Percentiles rank a stretch among this genome's conserved stretches.
phyloP scores from a whole-genome alignment of 2,888 invertebrate genomes.

The Hirtodrosophila histrioides region DNA sequence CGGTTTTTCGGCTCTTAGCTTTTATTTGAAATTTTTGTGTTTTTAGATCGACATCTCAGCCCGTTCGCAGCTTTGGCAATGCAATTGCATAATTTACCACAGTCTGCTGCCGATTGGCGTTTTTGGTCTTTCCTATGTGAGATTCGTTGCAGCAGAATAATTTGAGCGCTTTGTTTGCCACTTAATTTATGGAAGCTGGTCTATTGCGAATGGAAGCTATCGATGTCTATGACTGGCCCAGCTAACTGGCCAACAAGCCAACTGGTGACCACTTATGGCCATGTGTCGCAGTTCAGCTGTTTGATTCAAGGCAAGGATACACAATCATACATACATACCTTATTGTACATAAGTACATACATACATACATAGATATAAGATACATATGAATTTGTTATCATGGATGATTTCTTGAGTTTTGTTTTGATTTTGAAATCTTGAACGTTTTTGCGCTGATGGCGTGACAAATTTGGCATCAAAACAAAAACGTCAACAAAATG shows the following conservation, averaged over 20 bases:
- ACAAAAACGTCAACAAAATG: constrained; percentile 27
- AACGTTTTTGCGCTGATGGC: constrained; percentile 58
- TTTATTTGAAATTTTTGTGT: constrained; percentile 22
- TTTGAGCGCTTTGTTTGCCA: constrained; percentile 62
- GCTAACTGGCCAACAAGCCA: constrained; percentile 18
- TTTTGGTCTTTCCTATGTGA: constrained; percentile 44
- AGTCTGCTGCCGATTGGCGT: constrained; percentile 7
- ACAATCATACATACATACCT: constrained; percentile 3
- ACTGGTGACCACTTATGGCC: constrained; percentile 22
- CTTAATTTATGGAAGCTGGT: constrained; percentile 52
- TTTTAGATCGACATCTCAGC: constrained; percentile 26
- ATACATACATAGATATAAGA: no score
- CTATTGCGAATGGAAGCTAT: constrained; percentile 18
- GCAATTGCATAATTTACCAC: constrained; percentile 59
- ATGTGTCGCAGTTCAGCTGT: constrained; percentile 24
- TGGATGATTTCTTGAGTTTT: constrained; percentile 36
- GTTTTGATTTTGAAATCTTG: constrained; percentile 64
- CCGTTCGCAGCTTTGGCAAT: constrained; percentile 51
- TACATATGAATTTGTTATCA: constrained; percentile 25
- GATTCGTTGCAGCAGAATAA: constrained; percentile 73
- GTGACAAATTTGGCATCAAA: constrained; percentile 57
- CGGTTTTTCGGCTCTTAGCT: constrained; percentile 10
- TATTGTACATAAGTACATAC: constrained; percentile 2
- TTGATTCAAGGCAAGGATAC: constrained; percentile 68
- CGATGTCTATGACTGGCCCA: constrained; percentile 12